These are phyloP conservation scores for Isaurus tuberculatus DNA, from an alignment of 92 coral and sea anemone genomes.

Conservation along the genomic window DNA sequence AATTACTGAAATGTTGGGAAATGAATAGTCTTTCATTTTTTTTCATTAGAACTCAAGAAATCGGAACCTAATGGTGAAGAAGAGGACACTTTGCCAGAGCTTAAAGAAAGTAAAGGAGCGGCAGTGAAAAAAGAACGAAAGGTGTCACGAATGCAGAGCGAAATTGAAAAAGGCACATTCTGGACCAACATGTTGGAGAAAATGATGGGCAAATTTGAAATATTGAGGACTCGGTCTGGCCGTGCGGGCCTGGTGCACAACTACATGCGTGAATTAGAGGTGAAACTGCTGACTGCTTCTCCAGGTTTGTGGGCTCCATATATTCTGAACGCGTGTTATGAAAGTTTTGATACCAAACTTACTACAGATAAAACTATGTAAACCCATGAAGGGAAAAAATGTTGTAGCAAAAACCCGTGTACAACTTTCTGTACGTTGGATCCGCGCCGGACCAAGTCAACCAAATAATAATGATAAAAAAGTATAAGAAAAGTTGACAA, in stretches of 20 bases:
- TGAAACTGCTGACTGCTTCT: slow-evolving; percentile 17
- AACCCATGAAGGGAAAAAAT: too few species aligned
- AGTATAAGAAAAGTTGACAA: too few species aligned
- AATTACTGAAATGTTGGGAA: too few species aligned
- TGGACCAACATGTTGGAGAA: slow-evolving; percentile 9
- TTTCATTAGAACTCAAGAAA: background rate
- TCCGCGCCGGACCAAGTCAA: too few species aligned
- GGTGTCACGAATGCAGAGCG: slow-evolving; percentile 12
- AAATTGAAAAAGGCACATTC: slow-evolving; percentile 7
- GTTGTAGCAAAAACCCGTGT: too few species aligned
- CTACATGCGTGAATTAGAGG: slow-evolving; percentile 65
- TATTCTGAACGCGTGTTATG: too few species aligned
- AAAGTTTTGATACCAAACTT: too few species aligned
- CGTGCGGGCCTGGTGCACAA: slow-evolving; percentile 79
- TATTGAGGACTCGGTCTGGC: slow-evolving; percentile 68
- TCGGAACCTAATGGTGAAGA: background rate
- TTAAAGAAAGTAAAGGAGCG: background rate
- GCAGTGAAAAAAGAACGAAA: background rate
- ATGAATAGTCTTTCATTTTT: background rate
- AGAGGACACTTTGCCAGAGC: background rate
- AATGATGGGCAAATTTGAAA: slow-evolving; percentile 49
- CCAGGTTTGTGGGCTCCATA: background rate
- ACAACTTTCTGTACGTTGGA: too few species aligned
- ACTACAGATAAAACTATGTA: too few species aligned
- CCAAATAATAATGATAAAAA: too few species aligned